Conservation (phyloP, 2,888 invertebrate species). For the Hyposoter dolosus region DNA sequence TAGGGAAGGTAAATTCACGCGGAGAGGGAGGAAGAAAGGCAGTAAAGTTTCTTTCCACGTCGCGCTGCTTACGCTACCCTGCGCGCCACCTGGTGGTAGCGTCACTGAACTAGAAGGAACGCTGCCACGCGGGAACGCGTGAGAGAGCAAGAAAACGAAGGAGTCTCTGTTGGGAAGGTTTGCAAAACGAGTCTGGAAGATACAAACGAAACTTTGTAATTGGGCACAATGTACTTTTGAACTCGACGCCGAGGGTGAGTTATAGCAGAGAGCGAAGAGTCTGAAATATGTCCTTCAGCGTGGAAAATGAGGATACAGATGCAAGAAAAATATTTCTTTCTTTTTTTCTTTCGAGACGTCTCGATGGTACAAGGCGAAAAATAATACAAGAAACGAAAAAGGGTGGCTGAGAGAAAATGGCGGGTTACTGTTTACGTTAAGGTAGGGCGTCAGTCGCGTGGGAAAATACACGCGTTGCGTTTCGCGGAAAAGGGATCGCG, state of each 20-base stretch:
- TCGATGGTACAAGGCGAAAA: constrained; percentile 14
- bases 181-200: constrained; percentile 67
- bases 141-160: not conserved
- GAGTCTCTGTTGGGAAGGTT: constrained; percentile 41
- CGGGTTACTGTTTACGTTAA: constrained; percentile 28
- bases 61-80: not conserved
- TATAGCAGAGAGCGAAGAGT: constrained; percentile 9
- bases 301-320: not conserved
- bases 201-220: constrained; percentile 77
- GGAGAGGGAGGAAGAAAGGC: constrained; percentile 22
- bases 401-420: constrained; percentile 36
- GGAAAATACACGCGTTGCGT: constrained; percentile 66
- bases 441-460: constrained; percentile 59
- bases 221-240: constrained; percentile 72
- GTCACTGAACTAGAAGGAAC: constrained; percentile 12
- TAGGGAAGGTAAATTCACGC: not conserved
- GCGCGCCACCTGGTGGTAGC: not conserved
- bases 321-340: constrained; percentile 55
- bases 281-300: constrained; percentile 52
- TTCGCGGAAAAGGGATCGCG: constrained; percentile 62
- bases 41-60: not conserved
- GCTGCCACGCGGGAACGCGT: constrained; percentile 23
- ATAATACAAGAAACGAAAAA: constrained; percentile 12
- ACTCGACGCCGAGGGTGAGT: constrained; percentile 47
- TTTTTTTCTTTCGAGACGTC: constrained; percentile 51